These are phyloP conservation scores for Podarcis siculus DNA, from an alignment of 2,797 vertebrate species.

Conservation along the genomic window DNA sequence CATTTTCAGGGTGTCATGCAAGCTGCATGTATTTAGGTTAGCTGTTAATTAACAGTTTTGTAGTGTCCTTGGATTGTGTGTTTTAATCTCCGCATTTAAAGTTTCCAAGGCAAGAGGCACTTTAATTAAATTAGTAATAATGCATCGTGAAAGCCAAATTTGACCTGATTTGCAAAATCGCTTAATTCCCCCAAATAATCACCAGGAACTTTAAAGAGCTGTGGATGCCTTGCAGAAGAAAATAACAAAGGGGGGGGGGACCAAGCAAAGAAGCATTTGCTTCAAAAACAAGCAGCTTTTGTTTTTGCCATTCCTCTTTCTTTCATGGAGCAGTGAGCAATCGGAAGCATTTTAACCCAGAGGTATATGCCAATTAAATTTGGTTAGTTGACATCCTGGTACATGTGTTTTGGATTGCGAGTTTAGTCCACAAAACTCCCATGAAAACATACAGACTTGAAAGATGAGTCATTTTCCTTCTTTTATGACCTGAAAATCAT, in stretches of 20 bases:
- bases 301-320: neutral
- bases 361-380: neutral
- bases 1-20: neutral
- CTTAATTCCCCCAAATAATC: constrained; percentile 17
- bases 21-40: constrained; percentile 10
- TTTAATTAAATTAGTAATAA: constrained; percentile 38
- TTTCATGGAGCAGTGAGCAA: neutral
- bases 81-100: constrained; percentile 29
- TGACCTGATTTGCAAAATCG: constrained; percentile 23
- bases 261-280: neutral
- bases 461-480: neutral
- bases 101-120: neutral
- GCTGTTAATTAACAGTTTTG: neutral
- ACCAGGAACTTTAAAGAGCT: constrained; percentile 35
- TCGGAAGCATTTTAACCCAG: neutral
- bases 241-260: neutral
- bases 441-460: neutral
- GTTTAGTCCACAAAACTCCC: neutral
- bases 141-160: constrained; percentile 16
- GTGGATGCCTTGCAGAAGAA: constrained; percentile 5
- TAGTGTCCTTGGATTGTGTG: neutral
- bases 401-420: neutral
- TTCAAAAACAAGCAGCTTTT: accelerated
- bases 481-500: neutral
- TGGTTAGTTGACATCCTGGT: neutral